These are phyloP conservation scores for Cydia fagiglandana DNA, from an alignment of 1,140 invertebrate genomes.

Conservation along the genomic window DNA sequence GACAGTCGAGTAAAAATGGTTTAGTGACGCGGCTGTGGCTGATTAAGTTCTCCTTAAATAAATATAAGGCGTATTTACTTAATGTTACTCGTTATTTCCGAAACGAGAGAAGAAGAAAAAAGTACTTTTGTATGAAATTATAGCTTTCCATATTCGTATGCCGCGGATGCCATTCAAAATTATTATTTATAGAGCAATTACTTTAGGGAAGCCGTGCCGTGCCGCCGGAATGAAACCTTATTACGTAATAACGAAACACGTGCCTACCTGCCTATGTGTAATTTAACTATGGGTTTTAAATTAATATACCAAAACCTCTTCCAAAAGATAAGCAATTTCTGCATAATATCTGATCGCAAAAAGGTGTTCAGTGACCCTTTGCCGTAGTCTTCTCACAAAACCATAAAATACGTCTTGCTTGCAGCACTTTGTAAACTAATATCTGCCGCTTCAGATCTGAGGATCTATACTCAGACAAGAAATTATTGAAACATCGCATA, in stretches of 20 bases:
- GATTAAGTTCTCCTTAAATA: neutral
- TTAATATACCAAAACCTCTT: no score
- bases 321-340: no score
- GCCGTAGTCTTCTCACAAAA: no score
- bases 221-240: slow-evolving; percentile 17
- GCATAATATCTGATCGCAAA: no score
- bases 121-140: slow-evolving; percentile 10
- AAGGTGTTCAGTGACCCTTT: no score
- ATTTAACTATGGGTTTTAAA: neutral
- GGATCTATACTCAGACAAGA: no score
- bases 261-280: neutral
- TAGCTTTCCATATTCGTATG: slow-evolving; percentile 17
- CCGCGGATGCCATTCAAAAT: slow-evolving; percentile 23
- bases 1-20: neutral
- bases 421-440: no score
- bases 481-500: no score
- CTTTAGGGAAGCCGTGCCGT: slow-evolving; percentile 15
- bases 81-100: neutral
- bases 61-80: neutral
- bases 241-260: slow-evolving; percentile 22
- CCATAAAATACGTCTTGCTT: no score
- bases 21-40: neutral
- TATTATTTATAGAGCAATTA: slow-evolving; percentile 30
- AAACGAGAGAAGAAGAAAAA: neutral
- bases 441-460: no score